Base-by-base conservation (phyloP, 2,113 vertebrate genomes). In the Lycocorax pyrrhopterus region DNA sequence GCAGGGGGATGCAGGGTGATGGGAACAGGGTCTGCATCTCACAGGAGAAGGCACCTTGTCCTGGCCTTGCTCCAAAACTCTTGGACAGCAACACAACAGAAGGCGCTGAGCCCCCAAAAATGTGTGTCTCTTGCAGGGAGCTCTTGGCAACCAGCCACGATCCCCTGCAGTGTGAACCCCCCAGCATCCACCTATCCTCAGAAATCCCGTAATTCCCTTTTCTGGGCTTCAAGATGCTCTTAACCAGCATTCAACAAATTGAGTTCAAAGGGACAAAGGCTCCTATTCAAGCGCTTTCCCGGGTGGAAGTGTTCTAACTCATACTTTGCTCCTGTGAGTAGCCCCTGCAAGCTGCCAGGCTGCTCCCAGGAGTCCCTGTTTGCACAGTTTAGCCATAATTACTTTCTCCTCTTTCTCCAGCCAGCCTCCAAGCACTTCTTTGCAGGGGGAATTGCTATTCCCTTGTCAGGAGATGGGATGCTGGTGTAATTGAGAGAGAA, bases 301-400 rank as follows among this genome's bases (percentile, higher is more conserved):
- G 17, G 43, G 43, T 90, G 81, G 76, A 56, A 53, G 16, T 16
- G 68, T n/a, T 51, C 74, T 69, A 52, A 74, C 84, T 71, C 86
- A 16, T 30, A 27, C 7, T 3, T 39, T 67, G 16, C 81, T 79
- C 92, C 5, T 44, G 43, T 26, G 58, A 82, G 89, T 3, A 83
- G 53, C 71, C 78, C 44, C 71, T 49, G 71, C 59, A 3, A 55
- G 21, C 32, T 30, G 77, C 68, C 74, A 32, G 72, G 62, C 84
- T 73, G 84, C 68, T 96, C 96, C 82, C 90, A 32, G 43, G 74
- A 85, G 84, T 21, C 76, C 3, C 88, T 49, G 68, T 49, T 86
- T 84, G 92, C 94, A 86, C 94, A 43, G 73, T 96, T 86, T 77
- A 92, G 73, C 94, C 58, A 4, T 95, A 95, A 94, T 96, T 94